phyloP scores from a whole-genome alignment of 37 sponge, comb jelly and placozoan genomes.

The Haliclona indistincta region DNA sequence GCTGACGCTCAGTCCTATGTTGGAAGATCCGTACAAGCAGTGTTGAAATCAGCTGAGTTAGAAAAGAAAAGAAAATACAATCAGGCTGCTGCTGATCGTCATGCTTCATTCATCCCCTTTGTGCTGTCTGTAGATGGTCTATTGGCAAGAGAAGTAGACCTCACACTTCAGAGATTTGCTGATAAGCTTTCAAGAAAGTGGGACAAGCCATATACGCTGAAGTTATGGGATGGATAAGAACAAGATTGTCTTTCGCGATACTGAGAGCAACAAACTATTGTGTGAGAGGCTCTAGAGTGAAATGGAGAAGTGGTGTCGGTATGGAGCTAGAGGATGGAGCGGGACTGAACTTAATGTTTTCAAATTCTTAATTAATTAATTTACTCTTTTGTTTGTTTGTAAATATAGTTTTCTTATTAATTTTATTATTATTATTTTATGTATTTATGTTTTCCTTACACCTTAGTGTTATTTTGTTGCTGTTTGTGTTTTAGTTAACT shows the following conservation, averaged over 20 bases:
- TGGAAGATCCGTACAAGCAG: slow-evolving; percentile 16
- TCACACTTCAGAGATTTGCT: neutral
- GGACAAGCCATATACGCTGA: slow-evolving; percentile 6
- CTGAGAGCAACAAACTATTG: slow-evolving; percentile 32
- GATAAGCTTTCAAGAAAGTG: slow-evolving; percentile 6
- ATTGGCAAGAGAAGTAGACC: slow-evolving; percentile 21
- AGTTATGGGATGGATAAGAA: slow-evolving; percentile 7
- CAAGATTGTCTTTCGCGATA: slow-evolving; percentile 22
- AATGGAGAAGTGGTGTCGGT: no score
- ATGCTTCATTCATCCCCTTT: slow-evolving; percentile 34
- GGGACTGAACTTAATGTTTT: no score
- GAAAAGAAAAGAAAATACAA: slow-evolving; percentile 55
- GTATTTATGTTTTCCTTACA: no score
- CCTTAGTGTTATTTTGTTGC: no score
- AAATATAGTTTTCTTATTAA: no score
- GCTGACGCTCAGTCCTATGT: slow-evolving; percentile 42
- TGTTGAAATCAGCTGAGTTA: slow-evolving; percentile 22
- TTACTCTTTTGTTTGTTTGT: no score
- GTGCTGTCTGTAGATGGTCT: slow-evolving; percentile 33
- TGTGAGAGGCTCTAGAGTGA: slow-evolving; percentile 12
- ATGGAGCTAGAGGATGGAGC: no score
- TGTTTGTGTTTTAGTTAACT: no score
- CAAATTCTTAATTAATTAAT: no score
- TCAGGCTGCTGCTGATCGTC: slow-evolving; percentile 12
- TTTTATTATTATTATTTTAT: no score